phyloP scores from a whole-genome alignment of 2,888 invertebrate genomes.

The Melieria omissa region DNA sequence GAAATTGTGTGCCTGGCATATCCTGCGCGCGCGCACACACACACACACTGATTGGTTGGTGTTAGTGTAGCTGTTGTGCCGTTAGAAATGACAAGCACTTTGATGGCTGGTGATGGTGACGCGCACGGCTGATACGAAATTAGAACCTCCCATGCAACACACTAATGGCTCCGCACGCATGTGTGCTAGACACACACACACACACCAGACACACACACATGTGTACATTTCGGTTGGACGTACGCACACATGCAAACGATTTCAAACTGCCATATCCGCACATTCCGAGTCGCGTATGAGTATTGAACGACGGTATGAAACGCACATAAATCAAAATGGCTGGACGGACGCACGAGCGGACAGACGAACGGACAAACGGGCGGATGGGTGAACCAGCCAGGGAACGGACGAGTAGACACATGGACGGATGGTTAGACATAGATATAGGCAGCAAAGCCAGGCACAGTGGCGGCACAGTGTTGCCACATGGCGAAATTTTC shows the following conservation, averaged over 20 bases:
- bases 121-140: constrained; percentile 27
- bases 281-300: constrained; percentile 58
- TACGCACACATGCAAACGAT: constrained; percentile 50
- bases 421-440: constrained; percentile 8
- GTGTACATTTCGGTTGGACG: constrained; percentile 4
- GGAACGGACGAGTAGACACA: not conserved
- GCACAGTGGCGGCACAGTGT: not conserved
- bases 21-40: not conserved
- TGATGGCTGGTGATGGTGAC: constrained; percentile 24
- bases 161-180: constrained; percentile 1
- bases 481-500: too few species aligned
- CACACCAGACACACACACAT: constrained; percentile 20
- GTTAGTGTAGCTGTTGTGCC: not conserved
- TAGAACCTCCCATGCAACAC: constrained; percentile 49
- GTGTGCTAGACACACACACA: not conserved
- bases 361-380: constrained; percentile 21
- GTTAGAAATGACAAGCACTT: constrained; percentile 21
- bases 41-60: not conserved
- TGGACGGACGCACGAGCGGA: constrained; percentile 57
- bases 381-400: constrained; percentile 6
- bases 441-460: too few species aligned
- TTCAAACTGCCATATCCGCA: constrained; percentile 57
- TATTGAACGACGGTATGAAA: constrained; percentile 65
- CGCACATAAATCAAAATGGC: constrained; percentile 67
- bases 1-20: not conserved